Conservation (phyloP, 2,797 vertebrate species). For the Sandelia bainsii region DNA sequence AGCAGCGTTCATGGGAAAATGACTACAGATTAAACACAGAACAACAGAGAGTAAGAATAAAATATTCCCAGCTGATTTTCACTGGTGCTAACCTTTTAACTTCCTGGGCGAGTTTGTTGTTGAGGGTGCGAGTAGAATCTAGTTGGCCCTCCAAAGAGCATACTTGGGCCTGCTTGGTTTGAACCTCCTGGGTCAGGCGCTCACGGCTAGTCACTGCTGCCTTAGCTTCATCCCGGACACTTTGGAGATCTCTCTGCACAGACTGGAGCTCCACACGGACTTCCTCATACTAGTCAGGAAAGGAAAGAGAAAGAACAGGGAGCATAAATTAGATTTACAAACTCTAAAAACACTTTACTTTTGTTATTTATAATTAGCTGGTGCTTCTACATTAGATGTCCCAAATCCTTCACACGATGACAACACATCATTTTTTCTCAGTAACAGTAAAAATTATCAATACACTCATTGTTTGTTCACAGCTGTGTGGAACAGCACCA, state of each 20-base stretch:
- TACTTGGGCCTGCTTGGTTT: constrained; percentile 83
- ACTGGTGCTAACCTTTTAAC: constrained; percentile 79
- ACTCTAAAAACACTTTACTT: not conserved
- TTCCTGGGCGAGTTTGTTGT: constrained; percentile 77
- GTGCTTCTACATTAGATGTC: not conserved
- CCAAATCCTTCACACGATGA: not conserved
- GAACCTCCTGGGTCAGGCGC: constrained; percentile 83
- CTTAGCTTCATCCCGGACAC: constrained; percentile 73
- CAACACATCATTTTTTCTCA: not conserved
- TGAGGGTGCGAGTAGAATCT: constrained; percentile 72
- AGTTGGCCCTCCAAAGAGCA: constrained; percentile 86
- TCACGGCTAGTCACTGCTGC: constrained; percentile 58
- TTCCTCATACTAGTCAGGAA: constrained; percentile 78
- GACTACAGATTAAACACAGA: not conserved
- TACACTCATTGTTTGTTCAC: not conserved
- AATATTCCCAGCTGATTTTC: not conserved
- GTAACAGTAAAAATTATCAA: not conserved
- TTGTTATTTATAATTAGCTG: not conserved
- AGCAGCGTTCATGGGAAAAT: no score
- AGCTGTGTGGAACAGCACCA: not conserved
- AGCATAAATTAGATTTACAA: not conserved
- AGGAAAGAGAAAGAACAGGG: not conserved
- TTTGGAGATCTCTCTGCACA: constrained; percentile 79
- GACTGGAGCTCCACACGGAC: constrained; percentile 78
- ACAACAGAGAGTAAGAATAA: not conserved